Percentiles rank a stretch among this genome's conserved stretches.
phyloP scores from a whole-genome alignment of 1,140 invertebrate genomes.

The Drosophila tsacasi region DNA sequence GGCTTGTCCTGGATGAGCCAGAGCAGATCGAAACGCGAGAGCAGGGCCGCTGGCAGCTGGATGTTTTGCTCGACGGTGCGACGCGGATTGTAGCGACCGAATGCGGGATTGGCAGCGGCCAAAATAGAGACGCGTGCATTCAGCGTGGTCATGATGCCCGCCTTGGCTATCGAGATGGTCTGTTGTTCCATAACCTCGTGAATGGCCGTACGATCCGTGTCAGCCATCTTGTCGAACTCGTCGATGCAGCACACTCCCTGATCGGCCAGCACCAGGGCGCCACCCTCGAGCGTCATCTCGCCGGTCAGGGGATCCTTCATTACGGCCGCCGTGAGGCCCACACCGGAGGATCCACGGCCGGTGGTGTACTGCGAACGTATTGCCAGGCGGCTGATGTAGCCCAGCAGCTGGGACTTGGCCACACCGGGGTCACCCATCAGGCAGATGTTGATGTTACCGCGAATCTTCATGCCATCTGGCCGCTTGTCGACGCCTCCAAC shows the following conservation, averaged over 20 bases:
- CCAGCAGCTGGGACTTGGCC: slow-evolving; percentile 98
- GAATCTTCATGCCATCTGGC: slow-evolving; percentile 93
- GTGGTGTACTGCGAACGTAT: slow-evolving; percentile 98
- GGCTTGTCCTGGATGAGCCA: slow-evolving; percentile 99
- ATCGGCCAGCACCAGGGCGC: slow-evolving; percentile 98
- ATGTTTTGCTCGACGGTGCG: slow-evolving; percentile 98
- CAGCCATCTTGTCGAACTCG: slow-evolving; percentile 99
- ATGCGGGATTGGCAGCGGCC: slow-evolving; percentile 99
- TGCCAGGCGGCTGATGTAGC: slow-evolving; percentile 97
- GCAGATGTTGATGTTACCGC: slow-evolving; percentile 98
- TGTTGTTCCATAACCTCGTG: slow-evolving; percentile 99
- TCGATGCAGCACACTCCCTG: slow-evolving; percentile 99
- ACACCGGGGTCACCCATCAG: slow-evolving; percentile 99
- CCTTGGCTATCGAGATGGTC: slow-evolving; percentile 99
- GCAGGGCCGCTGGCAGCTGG: slow-evolving; percentile 97
- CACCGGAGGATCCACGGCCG: slow-evolving; percentile 96
- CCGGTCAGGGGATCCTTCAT: slow-evolving; percentile 99
- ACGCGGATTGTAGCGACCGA: slow-evolving; percentile 98
- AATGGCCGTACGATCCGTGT: slow-evolving; percentile 97
- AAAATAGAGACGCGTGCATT: slow-evolving; percentile 99
- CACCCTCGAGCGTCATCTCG: slow-evolving; percentile 99
- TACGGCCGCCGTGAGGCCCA: slow-evolving; percentile 98
- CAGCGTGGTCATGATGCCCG: slow-evolving; percentile 98
- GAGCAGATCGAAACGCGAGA: slow-evolving; percentile 98
- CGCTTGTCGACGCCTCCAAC: slow-evolving; percentile 98